Evolutionary conservation across 2,797 vertebrate genomes (phyloP).

Genomic region (Cottoperca gobio): DNA sequence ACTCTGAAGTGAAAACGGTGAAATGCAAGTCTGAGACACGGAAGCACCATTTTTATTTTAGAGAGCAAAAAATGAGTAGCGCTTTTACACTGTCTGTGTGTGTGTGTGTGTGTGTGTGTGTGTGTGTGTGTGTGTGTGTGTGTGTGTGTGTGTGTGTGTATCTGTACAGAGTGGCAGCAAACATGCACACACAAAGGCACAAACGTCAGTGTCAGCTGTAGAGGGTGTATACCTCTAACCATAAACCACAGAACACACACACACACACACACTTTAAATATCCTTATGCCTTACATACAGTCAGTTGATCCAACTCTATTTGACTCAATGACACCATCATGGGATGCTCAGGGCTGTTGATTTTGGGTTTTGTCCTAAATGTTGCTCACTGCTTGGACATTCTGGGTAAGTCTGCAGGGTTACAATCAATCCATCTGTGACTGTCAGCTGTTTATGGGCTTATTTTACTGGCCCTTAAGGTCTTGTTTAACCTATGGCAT

Average conservation of each 20-base stretch:
- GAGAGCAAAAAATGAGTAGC: conserved; percentile 34
- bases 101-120: conserved; percentile 6
- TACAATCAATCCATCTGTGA: conserved; percentile 65
- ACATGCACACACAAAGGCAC: conserved; percentile 9
- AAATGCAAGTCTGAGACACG: conserved; percentile 11
- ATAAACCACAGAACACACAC: conserved; percentile 70
- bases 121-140: conserved; percentile 11
- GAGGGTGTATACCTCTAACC: conserved; percentile 66
- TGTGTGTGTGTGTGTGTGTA: conserved; percentile 8
- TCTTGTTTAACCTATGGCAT: conserved; percentile 70
- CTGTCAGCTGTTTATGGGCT: conserved; percentile 67
- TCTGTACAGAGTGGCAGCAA: conserved; percentile 36
- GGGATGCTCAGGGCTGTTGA: conserved; percentile 73
- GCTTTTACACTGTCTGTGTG: conserved; percentile 3
- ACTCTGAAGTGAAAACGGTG: conserved; percentile 7
- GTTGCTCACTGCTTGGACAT: conserved; percentile 73
- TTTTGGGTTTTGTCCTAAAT: conserved; percentile 77
- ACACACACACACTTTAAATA: conserved; percentile 63
- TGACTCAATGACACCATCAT: conserved; percentile 78
- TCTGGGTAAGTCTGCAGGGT: conserved; percentile 78
- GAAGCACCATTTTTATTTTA: conserved; percentile 1
- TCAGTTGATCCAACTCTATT: conserved; percentile 41
- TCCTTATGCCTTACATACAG: conserved; percentile 28
- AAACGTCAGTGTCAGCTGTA: conserved; percentile 55
- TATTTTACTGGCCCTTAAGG: conserved; percentile 67